phyloP scores from a whole-genome alignment of 2,888 invertebrate species.

The Folsomia candida region DNA sequence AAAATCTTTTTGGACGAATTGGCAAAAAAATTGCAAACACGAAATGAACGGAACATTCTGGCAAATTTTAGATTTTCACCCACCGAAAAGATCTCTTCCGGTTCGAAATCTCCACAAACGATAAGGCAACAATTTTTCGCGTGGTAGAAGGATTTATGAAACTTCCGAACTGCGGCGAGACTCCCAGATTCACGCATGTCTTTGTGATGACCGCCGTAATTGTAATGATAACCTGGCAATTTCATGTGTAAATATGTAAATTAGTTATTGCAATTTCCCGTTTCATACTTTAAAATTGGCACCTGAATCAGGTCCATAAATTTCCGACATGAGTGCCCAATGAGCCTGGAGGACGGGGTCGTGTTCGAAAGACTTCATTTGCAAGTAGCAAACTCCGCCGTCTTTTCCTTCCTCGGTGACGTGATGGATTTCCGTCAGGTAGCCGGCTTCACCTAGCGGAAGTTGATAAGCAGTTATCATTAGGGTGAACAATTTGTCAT shows the following conservation, averaged over 20 bases:
- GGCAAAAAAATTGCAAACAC: too few relatives aligned
- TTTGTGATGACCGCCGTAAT: constrained; percentile 13
- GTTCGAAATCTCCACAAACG: constrained; percentile 24
- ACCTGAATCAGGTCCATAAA: constrained; percentile 14
- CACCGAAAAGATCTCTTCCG: constrained; percentile 22
- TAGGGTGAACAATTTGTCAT: too few relatives aligned
- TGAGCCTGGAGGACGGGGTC: constrained; percentile 17
- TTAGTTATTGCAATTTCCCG: too few relatives aligned
- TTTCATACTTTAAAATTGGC: too few relatives aligned
- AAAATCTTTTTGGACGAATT: too few relatives aligned
- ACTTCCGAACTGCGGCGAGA: constrained; percentile 24
- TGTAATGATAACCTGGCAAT: constrained; percentile 14
- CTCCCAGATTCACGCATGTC: constrained; percentile 17
- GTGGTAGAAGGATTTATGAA: constrained; percentile 31
- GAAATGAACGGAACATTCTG: background rate
- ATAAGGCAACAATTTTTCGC: constrained; percentile 26
- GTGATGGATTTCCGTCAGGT: constrained; percentile 29
- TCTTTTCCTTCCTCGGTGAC: constrained; percentile 24
- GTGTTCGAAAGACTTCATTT: constrained; percentile 64
- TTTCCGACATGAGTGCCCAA: constrained; percentile 12
- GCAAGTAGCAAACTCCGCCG: constrained; percentile 12
- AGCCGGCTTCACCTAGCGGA: constrained; percentile 17
- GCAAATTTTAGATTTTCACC: background rate
- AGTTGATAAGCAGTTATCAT: background rate
- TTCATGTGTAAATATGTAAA: too few relatives aligned